Evolutionary conservation across 2,888 invertebrate species (phyloP).

Genomic region (Maniola hyperantus): DNA sequence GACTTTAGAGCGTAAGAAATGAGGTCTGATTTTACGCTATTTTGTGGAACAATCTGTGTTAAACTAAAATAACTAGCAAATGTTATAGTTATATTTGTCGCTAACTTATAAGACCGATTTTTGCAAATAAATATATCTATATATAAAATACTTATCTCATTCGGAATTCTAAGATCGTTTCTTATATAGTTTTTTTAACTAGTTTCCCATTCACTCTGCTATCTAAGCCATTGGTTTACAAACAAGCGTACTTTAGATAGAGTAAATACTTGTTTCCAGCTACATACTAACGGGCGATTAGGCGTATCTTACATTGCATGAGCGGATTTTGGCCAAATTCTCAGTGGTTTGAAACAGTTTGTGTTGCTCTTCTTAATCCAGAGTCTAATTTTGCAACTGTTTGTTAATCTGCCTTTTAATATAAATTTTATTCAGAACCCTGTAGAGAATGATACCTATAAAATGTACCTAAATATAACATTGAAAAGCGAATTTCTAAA

Average conservation of each 20-base stretch:
- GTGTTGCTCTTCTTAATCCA: background rate
- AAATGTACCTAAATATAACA: background rate
- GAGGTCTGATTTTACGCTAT: no score
- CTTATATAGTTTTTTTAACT: background rate
- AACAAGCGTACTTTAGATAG: background rate
- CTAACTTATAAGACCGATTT: no score
- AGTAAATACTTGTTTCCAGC: constrained; percentile 7
- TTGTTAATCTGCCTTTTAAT: background rate
- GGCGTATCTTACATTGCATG: constrained; percentile 3
- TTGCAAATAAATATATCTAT: no score
- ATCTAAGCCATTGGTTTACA: background rate
- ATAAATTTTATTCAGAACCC: background rate
- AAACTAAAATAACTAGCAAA: no score
- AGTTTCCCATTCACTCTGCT: background rate
- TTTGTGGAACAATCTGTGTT: no score
- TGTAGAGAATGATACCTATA: background rate
- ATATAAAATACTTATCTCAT: background rate
- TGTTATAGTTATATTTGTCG: no score
- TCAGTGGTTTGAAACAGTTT: background rate
- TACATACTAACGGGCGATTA: constrained; percentile 8
- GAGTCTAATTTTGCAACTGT: background rate
- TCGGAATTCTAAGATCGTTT: background rate
- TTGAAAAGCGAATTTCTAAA: background rate
- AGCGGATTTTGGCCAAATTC: background rate
- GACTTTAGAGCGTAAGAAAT: no score